Percentiles rank a stretch among this genome's conserved stretches.
These are phyloP conservation scores for Diaprepes abbreviatus DNA, from an alignment of 2,888 invertebrate genomes.

Conservation along the genomic window DNA sequence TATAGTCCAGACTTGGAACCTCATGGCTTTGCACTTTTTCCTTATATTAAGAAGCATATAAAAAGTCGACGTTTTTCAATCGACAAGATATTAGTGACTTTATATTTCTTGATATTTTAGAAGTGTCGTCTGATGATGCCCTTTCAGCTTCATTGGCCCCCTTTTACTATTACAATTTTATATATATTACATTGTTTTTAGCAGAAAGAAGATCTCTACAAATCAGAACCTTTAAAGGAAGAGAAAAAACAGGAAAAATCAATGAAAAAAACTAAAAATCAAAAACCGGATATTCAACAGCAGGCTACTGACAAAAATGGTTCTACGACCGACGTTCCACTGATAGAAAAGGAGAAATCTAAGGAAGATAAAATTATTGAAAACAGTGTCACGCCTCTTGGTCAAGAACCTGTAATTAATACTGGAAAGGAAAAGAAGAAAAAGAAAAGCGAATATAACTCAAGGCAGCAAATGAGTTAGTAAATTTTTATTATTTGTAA, in stretches of 20 bases:
- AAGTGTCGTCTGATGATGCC: too few relatives aligned
- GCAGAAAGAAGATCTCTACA: conserved; percentile 49
- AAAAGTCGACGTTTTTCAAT: too few relatives aligned
- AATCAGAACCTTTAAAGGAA: conserved; percentile 47
- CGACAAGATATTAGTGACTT: too few relatives aligned
- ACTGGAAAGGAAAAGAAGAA: conserved; percentile 68
- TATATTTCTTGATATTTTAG: too few relatives aligned
- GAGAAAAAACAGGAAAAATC: conserved; percentile 29
- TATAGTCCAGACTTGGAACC: too few relatives aligned
- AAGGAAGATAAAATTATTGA: conserved; percentile 28
- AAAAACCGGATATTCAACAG: conserved; percentile 14
- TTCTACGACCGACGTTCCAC: not conserved
- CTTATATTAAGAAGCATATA: too few relatives aligned
- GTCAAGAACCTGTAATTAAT: conserved; percentile 24
- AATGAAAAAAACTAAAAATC: conserved; percentile 15
- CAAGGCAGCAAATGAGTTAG: conserved; percentile 72
- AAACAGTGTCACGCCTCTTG: not conserved
- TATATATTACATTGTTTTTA: too few relatives aligned
- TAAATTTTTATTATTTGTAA: conserved; percentile 28
- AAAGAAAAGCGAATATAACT: conserved; percentile 72
- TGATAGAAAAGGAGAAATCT: conserved; percentile 23
- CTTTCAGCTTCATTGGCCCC: too few relatives aligned
- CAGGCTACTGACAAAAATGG: not conserved
- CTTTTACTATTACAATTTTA: too few relatives aligned
- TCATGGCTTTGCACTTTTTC: too few relatives aligned